These are phyloP conservation scores for Ceratoteleas bidentatus DNA, from an alignment of 1,140 invertebrate species.

Conservation along the genomic window DNA sequence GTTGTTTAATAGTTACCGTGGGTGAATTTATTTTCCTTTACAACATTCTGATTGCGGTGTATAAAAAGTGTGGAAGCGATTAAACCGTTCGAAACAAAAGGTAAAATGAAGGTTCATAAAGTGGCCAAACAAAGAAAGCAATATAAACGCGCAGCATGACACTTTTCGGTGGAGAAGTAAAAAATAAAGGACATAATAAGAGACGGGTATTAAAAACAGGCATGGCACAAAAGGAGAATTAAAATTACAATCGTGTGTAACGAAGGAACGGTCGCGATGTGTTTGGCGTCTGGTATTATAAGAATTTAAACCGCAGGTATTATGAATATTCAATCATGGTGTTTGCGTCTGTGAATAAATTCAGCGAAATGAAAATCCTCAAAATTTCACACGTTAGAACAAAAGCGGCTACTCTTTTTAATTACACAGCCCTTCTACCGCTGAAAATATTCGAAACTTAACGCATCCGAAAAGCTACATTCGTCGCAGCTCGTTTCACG, in stretches of 20 bases:
- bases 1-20: too few species aligned
- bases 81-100: too few species aligned
- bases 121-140: too few species aligned
- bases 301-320: constrained; percentile 9
- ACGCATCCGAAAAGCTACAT: constrained; percentile 22
- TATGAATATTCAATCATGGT: constrained; percentile 4
- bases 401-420: constrained; percentile 31
- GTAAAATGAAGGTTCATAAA: too few species aligned
- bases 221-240: not conserved
- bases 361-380: constrained; percentile 2
- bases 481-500: constrained; percentile 34
- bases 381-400: constrained; percentile 30
- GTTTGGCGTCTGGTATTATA: not conserved
- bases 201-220: too few species aligned
- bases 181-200: too few species aligned
- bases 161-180: too few species aligned
- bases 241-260: constrained; percentile 22
- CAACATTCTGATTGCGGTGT: too few species aligned
- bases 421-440: constrained; percentile 21
- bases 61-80: too few species aligned
- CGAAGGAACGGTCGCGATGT: constrained; percentile 4
- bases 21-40: too few species aligned
- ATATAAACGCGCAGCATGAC: too few species aligned
- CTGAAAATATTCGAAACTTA: constrained; percentile 32
- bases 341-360: not conserved